Percentiles rank a stretch among this genome's conserved stretches.
phyloP scores from a whole-genome alignment of 2,888 invertebrate species.

The Drosophila quinaria region DNA sequence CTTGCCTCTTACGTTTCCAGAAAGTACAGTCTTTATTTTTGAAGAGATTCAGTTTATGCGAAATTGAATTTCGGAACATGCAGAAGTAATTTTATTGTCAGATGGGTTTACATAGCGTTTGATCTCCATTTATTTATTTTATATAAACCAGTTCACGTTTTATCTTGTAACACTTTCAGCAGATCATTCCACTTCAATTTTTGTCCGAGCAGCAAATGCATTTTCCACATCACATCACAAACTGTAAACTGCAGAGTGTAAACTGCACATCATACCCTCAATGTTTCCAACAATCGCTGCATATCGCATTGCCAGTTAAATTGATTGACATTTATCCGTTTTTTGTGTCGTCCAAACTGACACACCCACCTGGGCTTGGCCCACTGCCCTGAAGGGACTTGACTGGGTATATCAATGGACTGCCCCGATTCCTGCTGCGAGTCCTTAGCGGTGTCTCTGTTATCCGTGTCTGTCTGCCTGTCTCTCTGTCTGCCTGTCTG shows the following conservation, averaged over 20 bases:
- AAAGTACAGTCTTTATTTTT: not conserved
- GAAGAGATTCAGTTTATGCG: not conserved
- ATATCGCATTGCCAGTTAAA: conserved; percentile 66
- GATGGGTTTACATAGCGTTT: not conserved
- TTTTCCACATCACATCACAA: conserved; percentile 12
- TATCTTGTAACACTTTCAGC: conserved; percentile 11
- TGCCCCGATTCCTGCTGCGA: conserved; percentile 13
- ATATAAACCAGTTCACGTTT: conserved; percentile 2
- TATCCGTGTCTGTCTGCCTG: not conserved
- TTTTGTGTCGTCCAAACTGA: conserved; percentile 37
- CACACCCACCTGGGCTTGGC: conserved; percentile 20
- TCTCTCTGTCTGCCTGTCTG: conserved; percentile 18
- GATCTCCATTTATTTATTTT: conserved; percentile 2
- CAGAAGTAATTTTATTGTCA: not conserved
- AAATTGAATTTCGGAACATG: not conserved
- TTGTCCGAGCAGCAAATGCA: not conserved
- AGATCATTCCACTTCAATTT: conserved; percentile 7
- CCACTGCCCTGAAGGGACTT: conserved; percentile 16
- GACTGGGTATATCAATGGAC: conserved; percentile 56
- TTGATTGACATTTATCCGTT: conserved; percentile 74
- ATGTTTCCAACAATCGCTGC: conserved; percentile 43
- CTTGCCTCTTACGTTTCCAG: not conserved
- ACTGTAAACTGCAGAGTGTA: not conserved
- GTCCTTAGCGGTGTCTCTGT: conserved; percentile 32
- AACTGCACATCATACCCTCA: not conserved